Percentiles rank a stretch among this genome's conserved stretches.
Conservation (phyloP, 2,113 vertebrate species). For the Falco punctatus region DNA sequence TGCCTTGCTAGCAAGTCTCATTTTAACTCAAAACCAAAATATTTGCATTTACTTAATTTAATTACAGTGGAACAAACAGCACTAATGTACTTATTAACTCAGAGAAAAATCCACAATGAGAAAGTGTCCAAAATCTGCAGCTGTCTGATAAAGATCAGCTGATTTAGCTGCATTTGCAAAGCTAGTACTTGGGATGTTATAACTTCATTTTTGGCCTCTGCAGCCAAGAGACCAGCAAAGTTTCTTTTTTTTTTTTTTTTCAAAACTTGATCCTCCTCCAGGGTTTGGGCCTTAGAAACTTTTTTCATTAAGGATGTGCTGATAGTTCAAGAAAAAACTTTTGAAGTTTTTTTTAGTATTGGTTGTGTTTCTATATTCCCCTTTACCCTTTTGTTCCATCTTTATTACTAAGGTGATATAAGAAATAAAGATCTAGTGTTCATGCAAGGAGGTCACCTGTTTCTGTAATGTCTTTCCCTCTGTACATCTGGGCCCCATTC, state of each 20-base stretch:
- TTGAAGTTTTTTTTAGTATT: not conserved
- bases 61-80: conserved; percentile 45
- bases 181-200: not conserved
- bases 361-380: not conserved
- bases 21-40: conserved; percentile 15
- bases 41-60: not conserved
- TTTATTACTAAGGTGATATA: not conserved
- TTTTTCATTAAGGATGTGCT: conserved; percentile 28
- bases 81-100: not conserved
- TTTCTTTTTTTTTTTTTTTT: not conserved
- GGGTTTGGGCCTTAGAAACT: not conserved
- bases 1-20: not conserved
- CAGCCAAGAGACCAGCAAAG: not conserved
- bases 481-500: not conserved
- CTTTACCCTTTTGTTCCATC: not conserved
- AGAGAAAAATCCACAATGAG: conserved; percentile 29
- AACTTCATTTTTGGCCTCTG: not conserved
- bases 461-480: not conserved
- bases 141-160: not conserved
- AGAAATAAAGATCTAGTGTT: not conserved
- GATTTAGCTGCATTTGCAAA: not conserved
- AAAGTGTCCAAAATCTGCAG: not conserved
- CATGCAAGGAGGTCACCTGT: not conserved
- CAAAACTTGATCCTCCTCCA: not conserved
- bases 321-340: not conserved